Conservation (phyloP, 2,888 invertebrate genomes). For the Eretmocerus hayati region DNA sequence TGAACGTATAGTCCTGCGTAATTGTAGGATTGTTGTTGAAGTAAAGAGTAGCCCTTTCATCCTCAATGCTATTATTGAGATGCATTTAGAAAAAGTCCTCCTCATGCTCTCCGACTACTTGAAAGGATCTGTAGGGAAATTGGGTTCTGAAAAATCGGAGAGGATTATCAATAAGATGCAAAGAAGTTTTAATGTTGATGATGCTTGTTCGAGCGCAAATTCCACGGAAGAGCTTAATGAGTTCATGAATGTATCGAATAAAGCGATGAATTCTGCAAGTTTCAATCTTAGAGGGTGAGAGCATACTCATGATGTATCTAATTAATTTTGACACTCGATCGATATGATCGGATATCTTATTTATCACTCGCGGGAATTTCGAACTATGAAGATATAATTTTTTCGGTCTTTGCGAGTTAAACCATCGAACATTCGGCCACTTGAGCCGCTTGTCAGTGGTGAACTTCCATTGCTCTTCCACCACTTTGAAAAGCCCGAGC, state of each 20-base stretch:
- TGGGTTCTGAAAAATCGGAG: background rate
- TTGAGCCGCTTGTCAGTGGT: too few species aligned
- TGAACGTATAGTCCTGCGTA: conserved; percentile 14
- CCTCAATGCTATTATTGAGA: conserved; percentile 25
- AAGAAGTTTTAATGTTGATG: background rate
- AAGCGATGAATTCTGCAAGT: background rate
- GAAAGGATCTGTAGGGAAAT: background rate
- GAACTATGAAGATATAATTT: too few species aligned
- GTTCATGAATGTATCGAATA: background rate
- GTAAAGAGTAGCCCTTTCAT: conserved; percentile 25
- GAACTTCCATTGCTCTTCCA: too few species aligned
- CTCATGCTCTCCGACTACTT: too few species aligned
- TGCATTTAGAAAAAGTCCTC: background rate
- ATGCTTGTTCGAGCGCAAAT: background rate
- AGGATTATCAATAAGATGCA: background rate
- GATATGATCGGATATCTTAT: too few species aligned
- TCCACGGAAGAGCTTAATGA: background rate
- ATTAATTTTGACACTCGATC: too few species aligned
- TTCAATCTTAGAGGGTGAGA: background rate
- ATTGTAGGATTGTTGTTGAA: conserved; percentile 27
- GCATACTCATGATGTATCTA: background rate
- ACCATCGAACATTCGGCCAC: too few species aligned
- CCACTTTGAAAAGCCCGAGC: too few species aligned
- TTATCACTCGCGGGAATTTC: too few species aligned
- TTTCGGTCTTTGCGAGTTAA: too few species aligned